Base-by-base conservation (phyloP, 1,140 invertebrate species). In the Chironomus tepperi region DNA sequence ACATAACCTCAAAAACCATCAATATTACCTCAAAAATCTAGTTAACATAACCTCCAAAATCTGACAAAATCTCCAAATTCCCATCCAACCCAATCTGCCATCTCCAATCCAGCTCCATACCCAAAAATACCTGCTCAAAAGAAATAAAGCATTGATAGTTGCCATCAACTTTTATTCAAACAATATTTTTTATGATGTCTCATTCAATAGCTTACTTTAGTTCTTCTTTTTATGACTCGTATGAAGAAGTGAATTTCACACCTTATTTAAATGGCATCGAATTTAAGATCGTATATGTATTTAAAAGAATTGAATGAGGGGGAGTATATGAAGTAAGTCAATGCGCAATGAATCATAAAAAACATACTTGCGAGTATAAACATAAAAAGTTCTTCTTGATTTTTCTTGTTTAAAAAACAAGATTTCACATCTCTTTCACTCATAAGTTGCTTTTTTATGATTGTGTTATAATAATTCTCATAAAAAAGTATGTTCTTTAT, bases 401-500 rank as follows among this genome's bases (percentile, higher is more conserved):
- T 34, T 34, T 5, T 34, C 24, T 1, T 34, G 24, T 57, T 57
- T 57, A 12, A 57, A 57, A 57, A 57, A 57, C 47, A 57, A 57
- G 47, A 57, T 57, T 57, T 57, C 47, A n/a, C 47, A 12, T 57
- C 47, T n/a, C 12, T 47, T 47, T 57, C 12, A 12, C 47, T n/a
- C 47, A 57, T 12, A 57, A 57, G 24, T 34, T 34, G 9, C 47
- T 7, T 57, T 10, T 70, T 70, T 70, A 70, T 70, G 65, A 70
- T 70, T 70, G 65, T 70, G 65, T 21, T 21, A 70, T 16, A 70
- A 70, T 70, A 70, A 70, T 70, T 70, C 65, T 18, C 65, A 70
- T 19, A 70, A 70, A 57, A 57, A 57, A 57, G 47, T 57, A 57
- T 57, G 47, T 57, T 57, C n/a, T 57, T 57, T 57, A n/a, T 57